Base-by-base conservation (phyloP, 2,888 invertebrate genomes). In the Chrysodeixis includens region DNA sequence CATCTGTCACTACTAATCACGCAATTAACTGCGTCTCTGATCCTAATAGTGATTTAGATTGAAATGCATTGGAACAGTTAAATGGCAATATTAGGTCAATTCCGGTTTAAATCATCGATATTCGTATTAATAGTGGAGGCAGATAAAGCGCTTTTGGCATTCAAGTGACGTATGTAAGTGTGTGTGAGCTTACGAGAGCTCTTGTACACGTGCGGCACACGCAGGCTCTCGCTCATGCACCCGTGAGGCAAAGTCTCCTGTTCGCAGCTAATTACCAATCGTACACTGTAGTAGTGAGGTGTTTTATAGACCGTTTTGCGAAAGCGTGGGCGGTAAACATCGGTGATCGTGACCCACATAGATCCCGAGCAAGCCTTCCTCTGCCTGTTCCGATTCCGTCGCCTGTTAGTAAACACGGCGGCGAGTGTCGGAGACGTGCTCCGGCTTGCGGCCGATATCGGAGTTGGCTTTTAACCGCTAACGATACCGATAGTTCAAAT, bases 271-370 rank as follows among this genome's bases (percentile, higher is more conserved):
- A n/a, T n/a, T n/a, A 8, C 46, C 46, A 16, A 18, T 46, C 18
- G 46, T 16, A 46, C 16, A 14, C 18, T 8, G 7, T 18, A 8
- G 18, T 9, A 18, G 16, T 16, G 44, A 8, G 16, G 46, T 46
- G n/a, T 8, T 18, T 16, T 8, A 8, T 4, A 18, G n/a, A n/a
- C n/a, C n/a, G n/a, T n/a, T n/a, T n/a, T n/a, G n/a, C 16, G 46
- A 9, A 46, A 46, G 18, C 9, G 46, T 46, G 18, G 0, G 18
- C 46, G 18, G 18, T 18, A 46, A 46, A 46, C 9, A 18, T 46
- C 46, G 46, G 20, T 49, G 46, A 49, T 49, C 18, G 46, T 49
- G 46, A 49, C 46, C 46, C 8, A 49, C 18, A 20, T 49, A 49
- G 46, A 9, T 49, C 20, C 20, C 18, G 12, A 18, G 46, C 46